phyloP scores from a whole-genome alignment of 92 coral and sea anemone genomes.

The Ricordea florida region DNA sequence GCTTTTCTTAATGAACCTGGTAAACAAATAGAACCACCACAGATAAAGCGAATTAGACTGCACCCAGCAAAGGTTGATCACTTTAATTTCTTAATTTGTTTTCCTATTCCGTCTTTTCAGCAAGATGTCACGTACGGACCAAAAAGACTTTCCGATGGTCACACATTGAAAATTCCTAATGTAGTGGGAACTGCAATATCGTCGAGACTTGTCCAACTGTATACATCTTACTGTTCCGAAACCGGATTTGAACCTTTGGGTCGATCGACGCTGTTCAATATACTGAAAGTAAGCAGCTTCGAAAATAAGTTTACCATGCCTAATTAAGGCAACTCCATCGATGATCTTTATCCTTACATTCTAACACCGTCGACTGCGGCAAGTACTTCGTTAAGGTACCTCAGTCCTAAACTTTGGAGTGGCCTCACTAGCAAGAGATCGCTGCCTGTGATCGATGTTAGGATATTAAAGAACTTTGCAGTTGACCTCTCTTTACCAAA shows the following conservation, averaged over 20 bases:
- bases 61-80: conserved; percentile 5
- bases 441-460: no score
- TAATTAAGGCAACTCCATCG: no score
- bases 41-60: not conserved
- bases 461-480: no score
- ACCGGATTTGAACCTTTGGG: conserved; percentile 21
- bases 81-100: not conserved
- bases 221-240: conserved; percentile 23
- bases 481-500: not conserved
- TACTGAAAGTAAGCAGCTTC: conserved; percentile 20
- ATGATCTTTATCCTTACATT: not conserved
- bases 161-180: conserved; percentile 33
- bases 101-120: conserved; percentile 19
- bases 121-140: conserved; percentile 50
- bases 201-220: conserved; percentile 23
- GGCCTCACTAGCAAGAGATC: no score
- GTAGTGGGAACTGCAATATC: conserved; percentile 39
- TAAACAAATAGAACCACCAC: conserved; percentile 5
- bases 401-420: no score
- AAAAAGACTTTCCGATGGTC: conserved; percentile 27
- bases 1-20: conserved; percentile 20
- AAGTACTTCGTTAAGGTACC: not conserved
- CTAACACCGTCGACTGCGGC: not conserved
- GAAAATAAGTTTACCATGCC: no score
- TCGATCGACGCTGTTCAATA: conserved; percentile 31